phyloP scores from a whole-genome alignment of 2,888 invertebrate genomes.

The Lasioglossum lativentre region DNA sequence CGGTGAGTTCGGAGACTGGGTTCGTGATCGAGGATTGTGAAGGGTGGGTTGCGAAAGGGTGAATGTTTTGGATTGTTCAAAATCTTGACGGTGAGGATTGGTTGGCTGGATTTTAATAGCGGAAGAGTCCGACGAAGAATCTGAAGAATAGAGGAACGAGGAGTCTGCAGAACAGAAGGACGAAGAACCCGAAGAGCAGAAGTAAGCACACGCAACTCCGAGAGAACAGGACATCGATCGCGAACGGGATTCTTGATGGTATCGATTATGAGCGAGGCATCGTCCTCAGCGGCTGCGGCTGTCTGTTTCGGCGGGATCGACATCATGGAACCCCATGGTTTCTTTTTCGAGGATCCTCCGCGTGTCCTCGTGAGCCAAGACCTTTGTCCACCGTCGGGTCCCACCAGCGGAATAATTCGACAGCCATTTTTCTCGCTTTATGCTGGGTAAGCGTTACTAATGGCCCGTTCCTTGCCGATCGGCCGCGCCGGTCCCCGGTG shows the following conservation, averaged over 20 bases:
- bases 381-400: constrained; percentile 69
- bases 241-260: constrained; percentile 54
- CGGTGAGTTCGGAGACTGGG: neutral
- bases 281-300: constrained; percentile 29
- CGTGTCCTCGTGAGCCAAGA: constrained; percentile 63
- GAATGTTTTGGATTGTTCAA: too few relatives aligned
- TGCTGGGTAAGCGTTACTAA: constrained; percentile 81
- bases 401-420: constrained; percentile 77
- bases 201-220: neutral
- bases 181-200: neutral
- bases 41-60: too few relatives aligned
- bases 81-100: too few relatives aligned
- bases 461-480: constrained; percentile 65
- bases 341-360: constrained; percentile 57
- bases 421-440: constrained; percentile 80
- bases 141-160: neutral
- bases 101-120: too few relatives aligned
- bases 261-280: constrained; percentile 62
- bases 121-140: too few relatives aligned
- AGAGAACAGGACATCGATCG: constrained; percentile 42
- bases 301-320: constrained; percentile 53
- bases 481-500: constrained; percentile 41
- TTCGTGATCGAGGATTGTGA: too few relatives aligned
- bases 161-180: neutral
- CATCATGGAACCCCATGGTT: constrained; percentile 69